Base-by-base conservation (phyloP, 2,113 vertebrate genomes). In the Paratilapia polleni region DNA sequence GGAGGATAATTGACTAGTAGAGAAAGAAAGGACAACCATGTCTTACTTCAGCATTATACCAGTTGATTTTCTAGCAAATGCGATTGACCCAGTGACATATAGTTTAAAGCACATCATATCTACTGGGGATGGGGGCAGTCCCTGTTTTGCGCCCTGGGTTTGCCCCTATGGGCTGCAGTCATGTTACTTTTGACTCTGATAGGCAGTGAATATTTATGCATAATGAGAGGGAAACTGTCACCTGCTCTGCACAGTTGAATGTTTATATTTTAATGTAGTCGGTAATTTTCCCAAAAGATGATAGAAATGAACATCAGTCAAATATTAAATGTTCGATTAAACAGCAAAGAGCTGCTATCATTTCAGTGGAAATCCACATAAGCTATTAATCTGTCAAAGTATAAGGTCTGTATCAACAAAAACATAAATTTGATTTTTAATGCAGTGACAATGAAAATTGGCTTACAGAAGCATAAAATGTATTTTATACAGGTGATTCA, bases 401-500 rank as follows among this genome's bases (percentile, higher is more conserved):
- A 12, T 14, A 22, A 54, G 22, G 38, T 66, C 57, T 76, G 22
- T 64, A 47, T 54, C 57, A 64, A 54, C 34, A 43, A 78, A 41
- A 80, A 28, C 24, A 43, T 77, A 58, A 63, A 20, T 79, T n/a
- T 43, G 41, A 81, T 76, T 61, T n/a, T 86, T 54, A 56, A 24
- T 64, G 38, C 77, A 83, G 60, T 17, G 31, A 61, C 19, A 11
- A 11, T 57, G 22, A 60, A 79, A 80, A 80, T 81, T n/a, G 52
- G 24, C 81, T 78, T 61, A 11, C 34, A 81, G 41, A 49, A 26
- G 43, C 38, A 70, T 88, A 20, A 88, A 26, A 78, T 62, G 8
- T 74, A 1, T 38, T 87, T 80, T 28, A 81, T 54, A 15, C 43
- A 14, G 63, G 41, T 74, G 41, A 80, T 87, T 61, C 68, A 86